These are phyloP conservation scores for Meandrusa payeni DNA, from an alignment of 2,888 invertebrate species.

Conservation along the genomic window DNA sequence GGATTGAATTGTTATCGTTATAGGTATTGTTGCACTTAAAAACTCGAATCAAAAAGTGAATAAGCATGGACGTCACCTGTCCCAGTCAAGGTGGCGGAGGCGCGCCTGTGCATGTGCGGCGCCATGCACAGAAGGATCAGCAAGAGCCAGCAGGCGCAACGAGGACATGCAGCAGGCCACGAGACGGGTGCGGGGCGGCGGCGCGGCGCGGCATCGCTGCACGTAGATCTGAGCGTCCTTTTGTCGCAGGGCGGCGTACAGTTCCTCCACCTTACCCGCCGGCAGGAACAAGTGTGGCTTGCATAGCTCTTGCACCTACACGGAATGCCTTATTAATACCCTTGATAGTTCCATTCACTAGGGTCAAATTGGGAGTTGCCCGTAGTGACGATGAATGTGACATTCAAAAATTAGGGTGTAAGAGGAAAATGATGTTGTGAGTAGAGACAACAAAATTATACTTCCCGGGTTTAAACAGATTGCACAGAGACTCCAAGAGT, in stretches of 20 bases:
- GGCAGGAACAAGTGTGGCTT: conserved; percentile 92
- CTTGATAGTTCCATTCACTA: too few species aligned
- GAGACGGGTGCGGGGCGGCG: conserved; percentile 84
- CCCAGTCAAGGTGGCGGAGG: conserved; percentile 91
- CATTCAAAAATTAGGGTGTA: too few species aligned
- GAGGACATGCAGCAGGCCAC: conserved; percentile 93
- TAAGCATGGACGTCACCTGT: conserved; percentile 83
- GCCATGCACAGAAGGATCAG: conserved; percentile 94
- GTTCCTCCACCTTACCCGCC: conserved; percentile 92
- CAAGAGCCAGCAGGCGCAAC: conserved; percentile 84
- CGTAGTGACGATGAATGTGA: too few species aligned
- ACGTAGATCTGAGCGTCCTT: conserved; percentile 98
- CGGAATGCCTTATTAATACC: too few species aligned
- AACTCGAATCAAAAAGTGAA: too few species aligned
- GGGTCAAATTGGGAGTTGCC: too few species aligned
- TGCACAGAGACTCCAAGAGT: too few species aligned
- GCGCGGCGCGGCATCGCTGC: conserved; percentile 84
- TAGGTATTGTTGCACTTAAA: too few species aligned
- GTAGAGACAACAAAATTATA: too few species aligned
- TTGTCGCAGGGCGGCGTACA: conserved; percentile 91
- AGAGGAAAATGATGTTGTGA: too few species aligned
- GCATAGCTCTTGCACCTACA: conserved; percentile 85
- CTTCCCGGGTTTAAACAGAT: too few species aligned
- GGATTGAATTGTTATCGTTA: too few species aligned
- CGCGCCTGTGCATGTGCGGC: conserved; percentile 85